phyloP scores from a whole-genome alignment of 2,113 vertebrate species.

The Lagopus muta region DNA sequence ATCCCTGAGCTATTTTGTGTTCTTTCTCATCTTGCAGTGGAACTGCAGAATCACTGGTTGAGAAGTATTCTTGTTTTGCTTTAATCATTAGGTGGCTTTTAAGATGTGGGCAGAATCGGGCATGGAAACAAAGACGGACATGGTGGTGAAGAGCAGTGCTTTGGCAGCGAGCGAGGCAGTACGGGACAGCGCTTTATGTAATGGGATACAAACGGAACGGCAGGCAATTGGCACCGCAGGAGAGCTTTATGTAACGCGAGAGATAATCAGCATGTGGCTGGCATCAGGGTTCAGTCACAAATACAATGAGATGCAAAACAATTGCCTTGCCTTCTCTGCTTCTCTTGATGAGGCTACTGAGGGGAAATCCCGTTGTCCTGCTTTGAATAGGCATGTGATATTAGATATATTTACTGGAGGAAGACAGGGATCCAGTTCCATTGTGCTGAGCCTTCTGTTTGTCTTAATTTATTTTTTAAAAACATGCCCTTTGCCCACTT shows the following conservation, averaged over 20 bases:
- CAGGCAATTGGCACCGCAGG: background rate
- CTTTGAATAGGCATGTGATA: slow-evolving; percentile 22
- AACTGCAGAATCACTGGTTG: slow-evolving; percentile 1
- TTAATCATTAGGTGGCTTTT: slow-evolving; percentile 46
- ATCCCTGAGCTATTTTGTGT: background rate
- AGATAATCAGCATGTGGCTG: slow-evolving; percentile 60
- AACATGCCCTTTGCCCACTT: slow-evolving; percentile 12
- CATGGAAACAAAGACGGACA: slow-evolving; percentile 18
- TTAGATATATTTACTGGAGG: slow-evolving; percentile 15
- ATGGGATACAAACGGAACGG: slow-evolving; percentile 21
- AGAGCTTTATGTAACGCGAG: slow-evolving; percentile 58
- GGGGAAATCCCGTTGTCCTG: slow-evolving; percentile 2
- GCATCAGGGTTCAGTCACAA: background rate
- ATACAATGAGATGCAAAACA: background rate
- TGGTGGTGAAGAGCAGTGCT: background rate
- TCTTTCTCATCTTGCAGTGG: background rate
- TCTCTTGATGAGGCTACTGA: background rate
- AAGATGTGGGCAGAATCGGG: slow-evolving; percentile 24
- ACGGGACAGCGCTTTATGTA: slow-evolving; percentile 26
- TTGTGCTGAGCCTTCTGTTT: slow-evolving; percentile 35
- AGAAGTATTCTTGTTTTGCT: slow-evolving; percentile 29
- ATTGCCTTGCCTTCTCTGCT: background rate
- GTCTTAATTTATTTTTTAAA: slow-evolving; percentile 32
- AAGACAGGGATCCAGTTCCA: background rate
- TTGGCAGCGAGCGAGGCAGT: background rate